Conservation (phyloP, 2,888 invertebrate genomes). For the Carterocephalus palaemon region DNA sequence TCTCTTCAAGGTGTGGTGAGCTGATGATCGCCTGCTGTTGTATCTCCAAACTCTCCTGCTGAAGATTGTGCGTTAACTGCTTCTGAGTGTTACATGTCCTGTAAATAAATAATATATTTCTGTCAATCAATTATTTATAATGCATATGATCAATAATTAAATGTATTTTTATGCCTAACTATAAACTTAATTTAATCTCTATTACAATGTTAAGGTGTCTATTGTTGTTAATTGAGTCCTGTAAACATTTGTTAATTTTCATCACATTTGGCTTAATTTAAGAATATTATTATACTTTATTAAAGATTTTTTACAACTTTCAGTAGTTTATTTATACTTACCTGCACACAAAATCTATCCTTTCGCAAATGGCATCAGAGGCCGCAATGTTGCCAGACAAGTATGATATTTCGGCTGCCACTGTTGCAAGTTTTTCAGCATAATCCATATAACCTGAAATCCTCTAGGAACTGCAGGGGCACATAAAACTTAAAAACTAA, state of each 20-base stretch:
- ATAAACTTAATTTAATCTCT: slow-evolving; percentile 20
- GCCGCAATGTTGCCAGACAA: slow-evolving; percentile 73
- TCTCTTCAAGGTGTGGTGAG: slow-evolving; percentile 61
- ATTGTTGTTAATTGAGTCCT: slow-evolving; percentile 45
- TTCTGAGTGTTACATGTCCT: slow-evolving; percentile 66
- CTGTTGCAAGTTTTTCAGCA: slow-evolving; percentile 75
- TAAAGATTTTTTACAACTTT: slow-evolving; percentile 32
- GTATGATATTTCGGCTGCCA: slow-evolving; percentile 75
- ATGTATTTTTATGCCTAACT: slow-evolving; percentile 21
- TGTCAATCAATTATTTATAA: slow-evolving; percentile 25
- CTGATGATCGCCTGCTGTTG: slow-evolving; percentile 67
- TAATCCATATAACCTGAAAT: slow-evolving; percentile 78
- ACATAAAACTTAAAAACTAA: no score
- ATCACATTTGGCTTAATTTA: slow-evolving; percentile 22
- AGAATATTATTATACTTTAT: slow-evolving; percentile 32
- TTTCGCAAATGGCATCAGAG: slow-evolving; percentile 75
- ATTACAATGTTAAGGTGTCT: slow-evolving; percentile 24
- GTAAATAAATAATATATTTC: slow-evolving; percentile 35
- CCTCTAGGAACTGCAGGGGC: no score
- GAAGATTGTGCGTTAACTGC: slow-evolving; percentile 63
- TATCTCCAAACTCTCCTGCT: slow-evolving; percentile 68
- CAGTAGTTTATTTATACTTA: slow-evolving; percentile 34
- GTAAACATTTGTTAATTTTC: slow-evolving; percentile 23
- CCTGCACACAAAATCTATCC: slow-evolving; percentile 71
- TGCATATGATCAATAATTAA: slow-evolving; percentile 17